Evolutionary conservation across 2,888 invertebrate genomes (phyloP).

Genomic region (Bugula neritina): DNA sequence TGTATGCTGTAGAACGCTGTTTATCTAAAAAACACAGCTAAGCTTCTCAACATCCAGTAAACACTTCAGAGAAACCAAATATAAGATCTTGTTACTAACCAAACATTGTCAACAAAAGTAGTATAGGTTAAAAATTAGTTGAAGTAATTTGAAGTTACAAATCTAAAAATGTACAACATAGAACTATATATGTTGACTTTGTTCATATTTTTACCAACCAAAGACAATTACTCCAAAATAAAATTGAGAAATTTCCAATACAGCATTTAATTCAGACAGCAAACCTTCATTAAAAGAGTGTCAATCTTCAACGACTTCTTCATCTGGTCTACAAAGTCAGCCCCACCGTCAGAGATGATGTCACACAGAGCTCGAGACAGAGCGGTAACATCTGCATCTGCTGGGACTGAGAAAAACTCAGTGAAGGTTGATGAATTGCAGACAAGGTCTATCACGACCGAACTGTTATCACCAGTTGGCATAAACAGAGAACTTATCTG

Average conservation of each 20-base stretch:
- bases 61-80: no score
- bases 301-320: slow-evolving; percentile 30
- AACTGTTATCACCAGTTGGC: background rate
- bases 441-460: slow-evolving; percentile 28
- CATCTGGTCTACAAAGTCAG: slow-evolving; percentile 30
- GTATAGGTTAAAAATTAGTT: no score
- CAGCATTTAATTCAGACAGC: no score
- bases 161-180: no score
- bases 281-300: slow-evolving; percentile 28
- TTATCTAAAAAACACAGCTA: slow-evolving; percentile 4
- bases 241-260: no score
- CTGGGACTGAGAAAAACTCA: slow-evolving; percentile 31
- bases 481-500: slow-evolving; percentile 1
- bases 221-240: no score
- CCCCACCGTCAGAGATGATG: slow-evolving; percentile 28
- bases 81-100: no score
- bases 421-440: slow-evolving; percentile 31
- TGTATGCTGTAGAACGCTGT: background rate
- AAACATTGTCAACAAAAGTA: no score
- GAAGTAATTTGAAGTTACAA: no score
- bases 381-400: slow-evolving; percentile 30
- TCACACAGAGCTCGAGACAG: slow-evolving; percentile 30
- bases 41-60: no score
- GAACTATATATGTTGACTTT: no score
- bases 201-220: no score